phyloP scores from a whole-genome alignment of 1,140 invertebrate species.

The Trichonephila inaurata region DNA sequence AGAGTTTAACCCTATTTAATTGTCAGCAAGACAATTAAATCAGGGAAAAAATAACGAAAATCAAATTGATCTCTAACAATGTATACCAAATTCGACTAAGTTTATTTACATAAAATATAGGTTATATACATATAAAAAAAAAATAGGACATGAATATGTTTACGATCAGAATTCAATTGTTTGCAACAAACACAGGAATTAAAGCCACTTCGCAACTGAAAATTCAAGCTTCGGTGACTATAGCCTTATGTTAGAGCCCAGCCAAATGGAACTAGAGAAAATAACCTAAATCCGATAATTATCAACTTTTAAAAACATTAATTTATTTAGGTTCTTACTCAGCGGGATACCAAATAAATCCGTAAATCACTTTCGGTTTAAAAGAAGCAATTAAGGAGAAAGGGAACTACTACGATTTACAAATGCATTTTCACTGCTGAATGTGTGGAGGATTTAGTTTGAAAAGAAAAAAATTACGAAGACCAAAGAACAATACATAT shows the following conservation, averaged over 20 bases:
- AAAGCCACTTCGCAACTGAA: neutral
- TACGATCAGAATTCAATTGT: neutral
- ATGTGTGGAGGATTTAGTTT: too few species aligned
- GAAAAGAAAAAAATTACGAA: too few species aligned
- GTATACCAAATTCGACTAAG: neutral
- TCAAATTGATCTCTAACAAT: neutral
- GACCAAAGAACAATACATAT: too few species aligned
- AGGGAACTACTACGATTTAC: too few species aligned
- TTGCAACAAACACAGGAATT: neutral
- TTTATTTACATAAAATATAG: neutral
- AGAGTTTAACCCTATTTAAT: neutral
- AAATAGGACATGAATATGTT: neutral
- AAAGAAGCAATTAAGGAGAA: too few species aligned
- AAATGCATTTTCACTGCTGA: too few species aligned
- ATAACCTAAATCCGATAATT: constrained; percentile 28
- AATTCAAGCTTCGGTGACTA: neutral
- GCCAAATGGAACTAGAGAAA: neutral
- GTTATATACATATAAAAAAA: neutral
- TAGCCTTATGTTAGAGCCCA: neutral
- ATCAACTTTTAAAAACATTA: neutral
- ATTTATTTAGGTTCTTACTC: neutral
- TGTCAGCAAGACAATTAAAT: neutral
- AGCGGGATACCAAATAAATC: neutral
- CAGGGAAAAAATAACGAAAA: neutral
- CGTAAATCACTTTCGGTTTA: neutral